A percentile compares a stretch with the other conserved stretches of the same genome.
These are phyloP conservation scores for Oxytorus armatus DNA, from an alignment of 2,888 invertebrate species.

Conservation along the genomic window DNA sequence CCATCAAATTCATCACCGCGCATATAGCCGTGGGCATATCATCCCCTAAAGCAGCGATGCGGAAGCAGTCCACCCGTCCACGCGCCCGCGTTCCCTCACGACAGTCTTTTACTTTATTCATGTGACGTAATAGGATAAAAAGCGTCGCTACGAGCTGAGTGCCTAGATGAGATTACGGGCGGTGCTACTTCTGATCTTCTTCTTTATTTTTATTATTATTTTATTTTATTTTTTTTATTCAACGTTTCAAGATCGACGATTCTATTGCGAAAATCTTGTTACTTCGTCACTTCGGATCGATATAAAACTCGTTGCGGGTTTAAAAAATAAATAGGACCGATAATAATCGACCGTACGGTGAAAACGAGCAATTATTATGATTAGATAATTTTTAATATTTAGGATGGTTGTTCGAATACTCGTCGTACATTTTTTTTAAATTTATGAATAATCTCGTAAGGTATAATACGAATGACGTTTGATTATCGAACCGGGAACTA, in stretches of 20 bases:
- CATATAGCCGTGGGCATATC: not conserved
- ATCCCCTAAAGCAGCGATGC: slow-evolving; percentile 28
- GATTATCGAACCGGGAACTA: slow-evolving; percentile 36
- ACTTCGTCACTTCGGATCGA: slow-evolving; percentile 17
- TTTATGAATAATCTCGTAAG: slow-evolving; percentile 20
- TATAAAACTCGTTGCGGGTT: slow-evolving; percentile 29
- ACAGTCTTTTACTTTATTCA: slow-evolving; percentile 82
- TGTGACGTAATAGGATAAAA: slow-evolving; percentile 84
- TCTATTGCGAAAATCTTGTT: slow-evolving; percentile 29
- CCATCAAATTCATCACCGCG: slow-evolving; percentile 39
- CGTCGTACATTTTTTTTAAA: not conserved
- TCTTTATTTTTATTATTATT: slow-evolving; percentile 1
- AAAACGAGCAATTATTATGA: slow-evolving; percentile 5
- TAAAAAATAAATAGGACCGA: not conserved
- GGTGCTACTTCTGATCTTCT: slow-evolving; percentile 73
- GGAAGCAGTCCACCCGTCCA: slow-evolving; percentile 48
- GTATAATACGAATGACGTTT: slow-evolving; percentile 23
- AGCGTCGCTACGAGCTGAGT: slow-evolving; percentile 82
- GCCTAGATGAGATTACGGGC: slow-evolving; percentile 83
- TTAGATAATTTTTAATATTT: not conserved
- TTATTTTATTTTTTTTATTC: slow-evolving; percentile 15
- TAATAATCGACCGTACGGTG: not conserved
- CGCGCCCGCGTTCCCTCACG: slow-evolving; percentile 47
- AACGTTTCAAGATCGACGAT: slow-evolving; percentile 38
- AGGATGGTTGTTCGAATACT: not conserved